These are phyloP conservation scores for Macrophya alboannulata DNA, from an alignment of 2,888 invertebrate genomes.

Conservation along the genomic window DNA sequence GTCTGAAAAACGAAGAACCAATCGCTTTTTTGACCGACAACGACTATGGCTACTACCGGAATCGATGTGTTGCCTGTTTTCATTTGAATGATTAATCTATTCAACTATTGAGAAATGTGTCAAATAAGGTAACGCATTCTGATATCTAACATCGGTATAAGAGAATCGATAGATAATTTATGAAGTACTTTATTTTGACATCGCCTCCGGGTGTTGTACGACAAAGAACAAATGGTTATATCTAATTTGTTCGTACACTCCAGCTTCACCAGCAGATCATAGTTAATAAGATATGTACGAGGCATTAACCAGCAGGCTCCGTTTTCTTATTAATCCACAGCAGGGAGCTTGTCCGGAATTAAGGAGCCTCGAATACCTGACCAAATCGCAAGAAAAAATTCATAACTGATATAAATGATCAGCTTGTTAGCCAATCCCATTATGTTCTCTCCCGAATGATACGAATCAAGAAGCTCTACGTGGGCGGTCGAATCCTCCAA, in stretches of 20 bases:
- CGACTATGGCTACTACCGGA: neutral
- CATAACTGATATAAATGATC: neutral
- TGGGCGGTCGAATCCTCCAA: constrained; percentile 12
- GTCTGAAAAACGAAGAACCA: neutral
- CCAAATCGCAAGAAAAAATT: neutral
- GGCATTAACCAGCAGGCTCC: neutral
- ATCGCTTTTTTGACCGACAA: neutral
- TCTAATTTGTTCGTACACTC: constrained; percentile 4
- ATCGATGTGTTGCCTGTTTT: neutral
- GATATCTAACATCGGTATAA: neutral
- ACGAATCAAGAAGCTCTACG: neutral
- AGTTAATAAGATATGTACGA: neutral
- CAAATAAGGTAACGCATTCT: neutral
- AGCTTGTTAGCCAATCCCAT: neutral
- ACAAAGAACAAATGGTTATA: constrained; percentile 24
- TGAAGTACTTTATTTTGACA: constrained; percentile 25
- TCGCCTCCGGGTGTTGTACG: constrained; percentile 1
- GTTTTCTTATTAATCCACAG: constrained; percentile 17
- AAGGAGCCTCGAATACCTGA: neutral
- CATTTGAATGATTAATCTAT: constrained; percentile 35
- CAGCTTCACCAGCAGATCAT: neutral
- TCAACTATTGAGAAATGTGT: constrained; percentile 40
- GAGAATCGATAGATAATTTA: constrained; percentile 29
- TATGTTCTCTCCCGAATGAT: neutral
- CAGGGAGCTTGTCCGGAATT: neutral